Percentiles rank a stretch among this genome's conserved stretches.
These are phyloP conservation scores for Caenorhabditis wallacei DNA, from an alignment of 2,888 invertebrate species.

Conservation along the genomic window DNA sequence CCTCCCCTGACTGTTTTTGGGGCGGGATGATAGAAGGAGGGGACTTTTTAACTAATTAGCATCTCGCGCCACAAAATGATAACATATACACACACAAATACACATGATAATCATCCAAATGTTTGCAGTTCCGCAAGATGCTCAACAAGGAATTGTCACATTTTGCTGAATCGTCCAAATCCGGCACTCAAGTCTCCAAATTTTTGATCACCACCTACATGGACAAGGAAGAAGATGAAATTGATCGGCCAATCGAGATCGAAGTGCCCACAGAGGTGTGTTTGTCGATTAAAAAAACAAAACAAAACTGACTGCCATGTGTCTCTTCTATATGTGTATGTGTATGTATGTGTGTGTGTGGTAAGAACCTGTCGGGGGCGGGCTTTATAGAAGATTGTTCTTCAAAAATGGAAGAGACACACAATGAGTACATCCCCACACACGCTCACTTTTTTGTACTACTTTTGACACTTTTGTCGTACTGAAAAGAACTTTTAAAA, in stretches of 20 bases:
- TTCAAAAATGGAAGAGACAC: conserved; percentile 62
- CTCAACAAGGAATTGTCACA: conserved; percentile 99
- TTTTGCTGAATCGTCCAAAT: conserved; percentile 98
- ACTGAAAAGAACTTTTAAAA: conserved; percentile 5
- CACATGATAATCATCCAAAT: conserved; percentile 37
- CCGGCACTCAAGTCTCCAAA: conserved; percentile 97
- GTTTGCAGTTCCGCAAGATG: conserved; percentile 97
- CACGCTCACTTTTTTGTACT: conserved; percentile 41
- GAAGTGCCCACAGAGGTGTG: conserved; percentile 72
- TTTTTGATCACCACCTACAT: conserved; percentile 99
- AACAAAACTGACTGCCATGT: conserved; percentile 40
- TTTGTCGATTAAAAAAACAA: conserved; percentile 41
- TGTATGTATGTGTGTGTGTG: conserved; percentile 21
- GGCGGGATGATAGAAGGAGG: conserved; percentile 44
- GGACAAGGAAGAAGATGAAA: conserved; percentile 88
- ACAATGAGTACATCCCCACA: conserved; percentile 58
- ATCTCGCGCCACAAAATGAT: conserved; percentile 45
- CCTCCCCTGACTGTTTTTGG: conserved; percentile 45
- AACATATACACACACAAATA: conserved; percentile 4
- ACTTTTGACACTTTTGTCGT: conserved; percentile 44
- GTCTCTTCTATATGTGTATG: conserved; percentile 12
- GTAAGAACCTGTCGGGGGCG: conserved; percentile 59
- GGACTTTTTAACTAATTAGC: conserved; percentile 60
- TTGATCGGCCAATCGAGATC: conserved; percentile 67
- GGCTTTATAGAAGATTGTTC: conserved; percentile 54